Evolutionary conservation across 92 coral and sea anemone species (phyloP).

Genomic region (Zoanthus sansibaricus): DNA sequence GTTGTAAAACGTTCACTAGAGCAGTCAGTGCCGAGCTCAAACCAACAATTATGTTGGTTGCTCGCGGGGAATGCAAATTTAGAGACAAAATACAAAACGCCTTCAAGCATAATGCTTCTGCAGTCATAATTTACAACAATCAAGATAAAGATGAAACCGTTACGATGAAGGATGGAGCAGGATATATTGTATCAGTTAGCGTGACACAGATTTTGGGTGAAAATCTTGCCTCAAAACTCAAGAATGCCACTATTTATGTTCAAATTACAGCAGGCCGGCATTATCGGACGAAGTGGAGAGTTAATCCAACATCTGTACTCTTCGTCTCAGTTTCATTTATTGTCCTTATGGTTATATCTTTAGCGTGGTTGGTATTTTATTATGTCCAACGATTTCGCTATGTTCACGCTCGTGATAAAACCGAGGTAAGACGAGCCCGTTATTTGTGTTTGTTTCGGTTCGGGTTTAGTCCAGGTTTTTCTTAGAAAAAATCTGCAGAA

Average conservation of each 20-base stretch:
- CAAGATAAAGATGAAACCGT: conserved; percentile 23
- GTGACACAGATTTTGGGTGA: conserved; percentile 73
- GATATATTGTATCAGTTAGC: conserved; percentile 77
- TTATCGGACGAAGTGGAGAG: conserved; percentile 62
- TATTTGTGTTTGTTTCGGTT: background rate
- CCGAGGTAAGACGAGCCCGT: conserved; percentile 80
- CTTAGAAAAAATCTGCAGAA: background rate
- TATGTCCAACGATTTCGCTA: conserved; percentile 98
- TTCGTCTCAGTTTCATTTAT: conserved; percentile 98
- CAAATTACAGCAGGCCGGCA: conserved; percentile 63
- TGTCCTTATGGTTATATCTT: conserved; percentile 96
- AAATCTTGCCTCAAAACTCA: conserved; percentile 63
- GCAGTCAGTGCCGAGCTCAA: conserved; percentile 49
- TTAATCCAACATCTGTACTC: conserved; percentile 93
- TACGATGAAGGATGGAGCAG: conserved; percentile 67
- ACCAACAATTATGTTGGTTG: conserved; percentile 93
- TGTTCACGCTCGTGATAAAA: conserved; percentile 97
- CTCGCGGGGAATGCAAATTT: conserved; percentile 84
- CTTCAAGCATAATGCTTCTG: conserved; percentile 86
- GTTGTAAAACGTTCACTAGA: conserved; percentile 76
- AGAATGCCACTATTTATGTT: conserved; percentile 72
- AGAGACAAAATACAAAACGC: conserved; percentile 86
- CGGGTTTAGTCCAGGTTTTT: background rate
- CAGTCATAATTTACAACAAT: conserved; percentile 81
- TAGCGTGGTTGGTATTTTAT: conserved; percentile 98